phyloP scores from a whole-genome alignment of 2,113 vertebrate genomes.

The Stigmatopora nigra region DNA sequence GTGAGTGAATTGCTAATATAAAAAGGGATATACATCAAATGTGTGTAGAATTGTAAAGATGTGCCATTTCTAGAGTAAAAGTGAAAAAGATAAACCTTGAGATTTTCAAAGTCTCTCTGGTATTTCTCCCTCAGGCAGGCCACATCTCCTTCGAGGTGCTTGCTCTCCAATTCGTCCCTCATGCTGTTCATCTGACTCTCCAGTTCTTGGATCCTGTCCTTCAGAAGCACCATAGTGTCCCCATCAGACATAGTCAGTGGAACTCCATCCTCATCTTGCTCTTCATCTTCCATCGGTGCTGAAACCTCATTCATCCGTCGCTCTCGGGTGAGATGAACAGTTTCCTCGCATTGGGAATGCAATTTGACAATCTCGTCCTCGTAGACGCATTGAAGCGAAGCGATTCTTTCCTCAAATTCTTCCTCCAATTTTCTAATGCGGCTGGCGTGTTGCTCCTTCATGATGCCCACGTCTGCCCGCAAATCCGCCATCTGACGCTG shows the following conservation, averaged over 20 bases:
- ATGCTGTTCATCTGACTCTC: conserved; percentile 86
- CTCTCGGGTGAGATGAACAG: conserved; percentile 68
- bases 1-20: neutral
- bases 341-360: conserved; percentile 75
- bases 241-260: conserved; percentile 24
- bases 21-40: conserved; percentile 7
- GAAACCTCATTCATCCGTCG: conserved; percentile 38
- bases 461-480: conserved; percentile 71
- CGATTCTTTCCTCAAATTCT: conserved; percentile 77
- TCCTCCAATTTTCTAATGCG: conserved; percentile 79
- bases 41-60: too few species aligned
- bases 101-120: conserved; percentile 94
- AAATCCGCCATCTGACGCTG: conserved; percentile 73
- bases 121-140: conserved; percentile 85
- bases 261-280: conserved; percentile 33
- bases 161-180: conserved; percentile 87
- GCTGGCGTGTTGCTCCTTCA: conserved; percentile 73
- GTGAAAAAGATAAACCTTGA: conserved; percentile 81
- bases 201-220: conserved; percentile 84
- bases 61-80: neutral
- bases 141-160: conserved; percentile 76
- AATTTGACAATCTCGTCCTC: conserved; percentile 76
- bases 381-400: conserved; percentile 78
- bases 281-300: conserved; percentile 33
- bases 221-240: conserved; percentile 75